Base-by-base conservation (phyloP, 2,797 vertebrate species). In the Rhinophrynus dorsalis region DNA sequence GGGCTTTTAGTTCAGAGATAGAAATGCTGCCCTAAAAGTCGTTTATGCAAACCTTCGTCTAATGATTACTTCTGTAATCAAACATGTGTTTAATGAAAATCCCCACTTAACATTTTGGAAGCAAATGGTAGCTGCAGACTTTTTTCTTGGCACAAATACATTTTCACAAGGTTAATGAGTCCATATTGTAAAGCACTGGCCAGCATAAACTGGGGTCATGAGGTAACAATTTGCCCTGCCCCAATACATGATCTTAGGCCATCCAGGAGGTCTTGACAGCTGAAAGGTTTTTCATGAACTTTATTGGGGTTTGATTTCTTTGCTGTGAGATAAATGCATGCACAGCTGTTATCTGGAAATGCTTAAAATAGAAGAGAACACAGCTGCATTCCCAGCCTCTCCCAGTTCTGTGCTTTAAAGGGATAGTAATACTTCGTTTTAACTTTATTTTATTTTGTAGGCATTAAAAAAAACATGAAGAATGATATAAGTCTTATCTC, bases 241-340 rank as follows among this genome's bases (percentile, higher is more conserved):
- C 17, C 15, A 35, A 37, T 47, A 60, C 23, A 55, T 59, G 30
- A 44, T 60, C 18, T 35, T 12, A 35, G 21, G 13, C 27, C 35
- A 48, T n/a, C 62, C 35, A 11, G 62, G 56, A 58, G 61, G 62
- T 60, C 55, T 29, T 45, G 47, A 60, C 55, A 73, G 55, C 55
- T 60, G 70, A 73, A 26, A 12, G 37, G 58, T 62, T 15, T 63
- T 62, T 23, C 18, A 37, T 54, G 12, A 24, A 60, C 38, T 51
- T 45, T 66, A 73, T 57, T 59, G 62, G 37, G 70, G 45, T 59
- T 58, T 66, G 45, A 67, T 66, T 45, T 67, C 70, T 66, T 73
- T 60, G 33, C 38, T 66, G 70, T 38, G 38, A 65, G n/a, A 20
- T 37, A 47, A 54, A 52, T 45, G 58, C 48, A 70, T 55, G 56